Base-by-base conservation (phyloP, 1,140 invertebrate species). In the Magallana angulata region DNA sequence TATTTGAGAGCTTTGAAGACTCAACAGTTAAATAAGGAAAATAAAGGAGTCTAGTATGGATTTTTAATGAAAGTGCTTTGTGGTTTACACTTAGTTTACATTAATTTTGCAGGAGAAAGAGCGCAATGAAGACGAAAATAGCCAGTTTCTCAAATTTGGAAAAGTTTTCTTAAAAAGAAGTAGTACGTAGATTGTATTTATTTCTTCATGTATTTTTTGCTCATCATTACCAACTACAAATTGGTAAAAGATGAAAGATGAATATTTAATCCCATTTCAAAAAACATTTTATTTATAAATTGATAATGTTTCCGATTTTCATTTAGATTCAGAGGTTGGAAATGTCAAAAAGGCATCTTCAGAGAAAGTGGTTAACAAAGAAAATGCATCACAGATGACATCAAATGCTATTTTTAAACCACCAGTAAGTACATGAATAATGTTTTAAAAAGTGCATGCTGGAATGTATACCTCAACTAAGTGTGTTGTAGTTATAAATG, bases 121-220 rank as follows among this genome's bases (percentile, higher is more conserved):
- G 68, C 68, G 64, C 9, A 48, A 84, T 36, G 86, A 90, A 24
- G 87, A 87, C 58, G 92, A 90, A 76, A 87, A 91, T 57, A 93
- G 92, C 76, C 91, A 92, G 88, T 90, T 93, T 57, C 36, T 92
- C 11, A 92, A 93, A 87, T 87, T 93, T 84, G 92, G 92, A 48
- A 91, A 92, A 87, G 88, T 91, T 82, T 92, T 92, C 82, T 81
- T 93, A 9, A 91, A 92, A 64, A 91, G 90, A 86, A 87, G 90
- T 92, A 91, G 92, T 93, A 82, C 57, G 80, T 57, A 24, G 14
- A 14, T 81, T 36, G 24, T 57, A 6, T 81, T 14, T 16, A 18
- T 64, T 16, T 64, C 62, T 7, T 64, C 4, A 48, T 48, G 36
- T 48, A 48, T 48, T 0, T 48, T 48, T 48, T 48, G 36, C 5